Evolutionary conservation across 64 coral and sea anemone genomes (phyloP).

Genomic region (Montipora foliosa): DNA sequence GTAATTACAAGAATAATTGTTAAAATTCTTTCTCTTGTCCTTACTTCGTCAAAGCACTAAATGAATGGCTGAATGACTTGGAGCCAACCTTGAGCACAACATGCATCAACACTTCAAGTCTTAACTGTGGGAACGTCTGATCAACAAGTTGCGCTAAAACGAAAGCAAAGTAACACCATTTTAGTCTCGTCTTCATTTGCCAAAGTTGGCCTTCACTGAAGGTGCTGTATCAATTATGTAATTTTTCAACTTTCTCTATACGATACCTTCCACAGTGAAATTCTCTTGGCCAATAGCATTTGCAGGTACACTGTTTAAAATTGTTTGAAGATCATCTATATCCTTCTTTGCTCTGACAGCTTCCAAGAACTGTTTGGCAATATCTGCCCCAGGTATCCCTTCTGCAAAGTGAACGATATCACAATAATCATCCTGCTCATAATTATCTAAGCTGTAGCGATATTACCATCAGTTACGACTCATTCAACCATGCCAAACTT

Average conservation of each 20-base stretch:
- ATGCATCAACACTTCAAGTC: slow-evolving; percentile 88
- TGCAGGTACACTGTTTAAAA: slow-evolving; percentile 84
- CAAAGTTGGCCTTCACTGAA: neutral
- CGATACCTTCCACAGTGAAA: slow-evolving; percentile 52
- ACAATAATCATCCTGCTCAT: neutral
- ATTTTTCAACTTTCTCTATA: too few relatives aligned
- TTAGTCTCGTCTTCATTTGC: neutral
- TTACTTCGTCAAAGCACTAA: slow-evolving; percentile 92
- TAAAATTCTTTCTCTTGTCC: neutral
- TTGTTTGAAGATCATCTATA: slow-evolving; percentile 83
- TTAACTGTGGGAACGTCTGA: slow-evolving; percentile 62
- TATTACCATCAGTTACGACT: too few relatives aligned
- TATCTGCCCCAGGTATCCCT: slow-evolving; percentile 74
- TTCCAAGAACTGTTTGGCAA: slow-evolving; percentile 85
- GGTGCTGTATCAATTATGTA: too few relatives aligned
- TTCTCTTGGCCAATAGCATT: slow-evolving; percentile 72
- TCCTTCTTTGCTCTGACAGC: slow-evolving; percentile 95
- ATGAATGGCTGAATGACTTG: slow-evolving; percentile 96
- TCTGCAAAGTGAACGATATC: slow-evolving; percentile 21
- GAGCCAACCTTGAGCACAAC: slow-evolving; percentile 85
- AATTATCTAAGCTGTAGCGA: too few relatives aligned
- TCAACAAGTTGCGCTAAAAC: slow-evolving; percentile 47
- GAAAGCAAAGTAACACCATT: neutral
- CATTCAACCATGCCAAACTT: too few relatives aligned
- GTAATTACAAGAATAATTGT: neutral